A percentile compares a stretch with the other conserved stretches of the same genome.
These are phyloP conservation scores for Melikaiella ostensackeni DNA, from an alignment of 2,888 invertebrate species.

Conservation along the genomic window DNA sequence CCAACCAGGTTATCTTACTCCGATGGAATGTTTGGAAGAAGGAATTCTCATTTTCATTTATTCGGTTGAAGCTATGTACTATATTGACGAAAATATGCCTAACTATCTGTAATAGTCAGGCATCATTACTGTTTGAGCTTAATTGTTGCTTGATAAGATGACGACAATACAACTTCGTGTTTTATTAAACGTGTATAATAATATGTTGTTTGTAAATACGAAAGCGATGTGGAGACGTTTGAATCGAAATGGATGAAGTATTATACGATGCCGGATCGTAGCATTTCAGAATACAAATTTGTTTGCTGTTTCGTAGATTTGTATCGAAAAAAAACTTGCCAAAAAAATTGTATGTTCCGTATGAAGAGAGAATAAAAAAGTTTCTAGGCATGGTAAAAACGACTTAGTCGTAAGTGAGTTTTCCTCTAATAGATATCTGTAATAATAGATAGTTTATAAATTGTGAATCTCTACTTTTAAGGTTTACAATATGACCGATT, in stretches of 20 bases:
- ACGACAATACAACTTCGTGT: constrained; percentile 32
- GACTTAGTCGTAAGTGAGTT: constrained; percentile 43
- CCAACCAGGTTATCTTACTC: too few relatives aligned
- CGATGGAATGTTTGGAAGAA: too few relatives aligned
- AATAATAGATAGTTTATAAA: constrained; percentile 43
- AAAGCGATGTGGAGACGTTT: constrained; percentile 53
- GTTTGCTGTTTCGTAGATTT: constrained; percentile 72
- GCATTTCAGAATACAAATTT: constrained; percentile 57
- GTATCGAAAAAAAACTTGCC: constrained; percentile 70
- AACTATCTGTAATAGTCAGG: too few relatives aligned
- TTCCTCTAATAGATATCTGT: constrained; percentile 35
- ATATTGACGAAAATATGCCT: too few relatives aligned
- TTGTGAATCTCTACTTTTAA: constrained; percentile 47
- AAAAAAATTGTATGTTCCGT: constrained; percentile 57
- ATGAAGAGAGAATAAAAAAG: constrained; percentile 56
- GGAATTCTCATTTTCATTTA: too few relatives aligned
- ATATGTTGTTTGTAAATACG: constrained; percentile 64
- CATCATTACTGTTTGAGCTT: constrained; percentile 6
- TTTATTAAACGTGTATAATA: constrained; percentile 43
- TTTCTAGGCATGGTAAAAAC: constrained; percentile 71
- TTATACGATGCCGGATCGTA: constrained; percentile 61
- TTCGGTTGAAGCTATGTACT: too few relatives aligned
- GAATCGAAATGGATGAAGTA: constrained; percentile 54
- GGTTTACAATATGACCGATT: constrained; percentile 44
- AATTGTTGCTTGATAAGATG: constrained; percentile 18